Percentiles rank a stretch among this genome's conserved stretches.
phyloP scores from a whole-genome alignment of 2,113 vertebrate genomes.

The Peromyscus leucopus region DNA sequence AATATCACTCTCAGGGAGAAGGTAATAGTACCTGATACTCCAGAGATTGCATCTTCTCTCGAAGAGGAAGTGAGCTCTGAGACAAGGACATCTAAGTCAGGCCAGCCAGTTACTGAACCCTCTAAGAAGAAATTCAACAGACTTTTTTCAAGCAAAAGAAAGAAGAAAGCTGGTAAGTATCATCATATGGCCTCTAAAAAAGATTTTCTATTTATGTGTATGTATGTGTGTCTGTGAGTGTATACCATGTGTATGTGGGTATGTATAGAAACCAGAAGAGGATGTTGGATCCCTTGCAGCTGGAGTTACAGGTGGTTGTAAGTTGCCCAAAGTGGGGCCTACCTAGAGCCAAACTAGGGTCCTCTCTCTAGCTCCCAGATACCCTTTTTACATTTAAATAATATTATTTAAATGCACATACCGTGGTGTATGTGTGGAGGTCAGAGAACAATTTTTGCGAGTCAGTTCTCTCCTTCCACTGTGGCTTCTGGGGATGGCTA shows the following conservation, averaged over 20 bases:
- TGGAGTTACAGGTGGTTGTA: not conserved
- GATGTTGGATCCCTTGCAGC: not conserved
- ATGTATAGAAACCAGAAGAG: not conserved
- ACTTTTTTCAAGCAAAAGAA: constrained; percentile 54
- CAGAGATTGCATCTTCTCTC: constrained; percentile 26
- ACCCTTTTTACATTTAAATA: not conserved
- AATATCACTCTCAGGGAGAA: constrained; percentile 71
- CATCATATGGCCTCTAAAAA: not conserved
- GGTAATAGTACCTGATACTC: not conserved
- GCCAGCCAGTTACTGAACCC: not conserved
- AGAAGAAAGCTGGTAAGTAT: constrained; percentile 69
- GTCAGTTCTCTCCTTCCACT: not conserved
- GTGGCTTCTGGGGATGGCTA: not conserved
- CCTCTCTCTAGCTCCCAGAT: not conserved
- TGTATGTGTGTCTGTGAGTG: not conserved
- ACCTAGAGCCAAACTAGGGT: not conserved
- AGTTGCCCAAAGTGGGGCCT: not conserved
- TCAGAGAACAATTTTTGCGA: not conserved
- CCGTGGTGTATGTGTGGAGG: not conserved
- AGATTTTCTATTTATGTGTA: not conserved
- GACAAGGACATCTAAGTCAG: not conserved
- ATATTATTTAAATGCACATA: not conserved
- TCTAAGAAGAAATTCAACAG: constrained; percentile 65
- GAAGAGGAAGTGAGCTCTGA: constrained; percentile 38
- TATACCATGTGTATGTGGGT: not conserved